A percentile compares a stretch with the other conserved stretches of the same genome.
phyloP scores from a whole-genome alignment of 2,113 vertebrate genomes.

The Chiloscyllium plagiosum region DNA sequence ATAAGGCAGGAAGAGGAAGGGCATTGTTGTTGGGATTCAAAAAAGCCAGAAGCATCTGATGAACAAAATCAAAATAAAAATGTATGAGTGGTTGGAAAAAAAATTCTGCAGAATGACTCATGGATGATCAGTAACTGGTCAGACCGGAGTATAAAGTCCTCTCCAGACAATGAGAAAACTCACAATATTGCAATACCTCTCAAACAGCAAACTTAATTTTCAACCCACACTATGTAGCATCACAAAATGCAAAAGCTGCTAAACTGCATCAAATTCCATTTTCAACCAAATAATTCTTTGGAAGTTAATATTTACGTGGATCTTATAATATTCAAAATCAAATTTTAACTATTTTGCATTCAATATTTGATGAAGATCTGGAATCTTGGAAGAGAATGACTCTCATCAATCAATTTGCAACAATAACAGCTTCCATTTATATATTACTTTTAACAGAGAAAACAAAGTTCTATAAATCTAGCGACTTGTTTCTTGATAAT shows the following conservation, averaged over 20 bases:
- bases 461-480: neutral
- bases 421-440: neutral
- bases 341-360: neutral
- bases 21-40: neutral
- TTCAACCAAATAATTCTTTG: neutral
- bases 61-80: neutral
- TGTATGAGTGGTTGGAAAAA: neutral
- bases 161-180: neutral
- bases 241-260: neutral
- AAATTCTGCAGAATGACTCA: neutral
- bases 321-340: neutral
- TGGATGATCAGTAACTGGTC: neutral
- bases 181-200: neutral
- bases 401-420: neutral
- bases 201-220: neutral
- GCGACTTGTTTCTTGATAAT: too few species aligned
- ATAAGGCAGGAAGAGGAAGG: too few species aligned
- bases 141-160: neutral
- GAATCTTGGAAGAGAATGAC: neutral
- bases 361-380: neutral
- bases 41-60: neutral
- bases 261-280: neutral
- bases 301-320: neutral
- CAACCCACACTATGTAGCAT: neutral
- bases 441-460: neutral